Percentiles rank a stretch among this genome's conserved stretches.
Evolutionary conservation across 2,113 vertebrate species (phyloP).

Genomic region (Ifrita kowaldi): DNA sequence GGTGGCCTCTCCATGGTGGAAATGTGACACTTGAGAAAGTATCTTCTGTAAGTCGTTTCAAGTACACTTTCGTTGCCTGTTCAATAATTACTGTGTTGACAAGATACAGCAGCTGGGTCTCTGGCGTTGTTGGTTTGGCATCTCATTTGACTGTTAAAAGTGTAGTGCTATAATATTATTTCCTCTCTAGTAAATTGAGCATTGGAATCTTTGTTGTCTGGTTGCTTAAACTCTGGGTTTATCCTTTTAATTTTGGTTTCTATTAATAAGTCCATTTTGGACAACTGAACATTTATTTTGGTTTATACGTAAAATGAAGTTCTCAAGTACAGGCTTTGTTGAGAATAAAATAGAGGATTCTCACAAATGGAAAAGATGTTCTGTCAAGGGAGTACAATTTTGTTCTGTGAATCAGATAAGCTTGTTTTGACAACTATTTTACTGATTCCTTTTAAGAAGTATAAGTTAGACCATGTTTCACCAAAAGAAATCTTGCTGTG

Average conservation of each 20-base stretch:
- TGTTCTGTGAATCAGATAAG: not conserved
- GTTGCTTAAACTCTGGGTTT: not conserved
- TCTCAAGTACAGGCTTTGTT: not conserved
- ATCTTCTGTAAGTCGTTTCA: not conserved
- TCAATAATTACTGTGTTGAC: not conserved
- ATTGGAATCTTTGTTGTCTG: not conserved
- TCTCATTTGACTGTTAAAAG: not conserved
- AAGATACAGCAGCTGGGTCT: not conserved
- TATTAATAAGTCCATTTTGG: not conserved
- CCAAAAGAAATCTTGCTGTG: not conserved
- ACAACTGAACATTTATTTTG: not conserved
- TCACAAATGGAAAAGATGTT: not conserved
- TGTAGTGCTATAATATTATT: not conserved
- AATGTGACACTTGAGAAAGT: not conserved
- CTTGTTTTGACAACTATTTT: not conserved
- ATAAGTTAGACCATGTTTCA: not conserved
- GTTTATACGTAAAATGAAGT: not conserved
- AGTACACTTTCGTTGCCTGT: not conserved
- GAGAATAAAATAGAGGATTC: not conserved
- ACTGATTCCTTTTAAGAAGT: not conserved
- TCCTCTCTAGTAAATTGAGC: not conserved
- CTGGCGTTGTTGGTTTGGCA: not conserved
- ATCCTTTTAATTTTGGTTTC: constrained; percentile 3
- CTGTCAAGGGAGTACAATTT: not conserved
- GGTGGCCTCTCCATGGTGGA: not conserved